Evolutionary conservation across 2,797 vertebrate genomes (phyloP), one percentile per base, ranked within the genome.

Genomic region (Helarctos malayanus): DNA sequence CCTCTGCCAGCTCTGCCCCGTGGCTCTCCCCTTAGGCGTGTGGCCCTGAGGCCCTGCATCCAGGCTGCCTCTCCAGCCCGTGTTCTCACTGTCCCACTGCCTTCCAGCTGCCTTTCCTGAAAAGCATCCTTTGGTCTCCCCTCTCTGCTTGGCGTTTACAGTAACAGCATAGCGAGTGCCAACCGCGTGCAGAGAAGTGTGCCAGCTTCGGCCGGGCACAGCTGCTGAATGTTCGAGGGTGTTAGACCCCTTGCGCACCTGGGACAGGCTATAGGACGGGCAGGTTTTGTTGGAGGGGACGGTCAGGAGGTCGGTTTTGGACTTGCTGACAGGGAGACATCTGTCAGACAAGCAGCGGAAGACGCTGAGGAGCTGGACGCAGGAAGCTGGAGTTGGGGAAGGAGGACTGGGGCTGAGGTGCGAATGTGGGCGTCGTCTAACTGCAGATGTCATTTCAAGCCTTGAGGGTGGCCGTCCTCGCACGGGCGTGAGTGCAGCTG

Each of bases 211-310:
- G 1, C 25, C 54, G 35, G 52, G 86, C 32, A 3, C 7, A 29
- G 47, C 3, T 15, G 49, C 69, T 32, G 16, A 35, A n/a, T 4
- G n/a, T 19, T 11, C 16, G 2, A 45, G 61, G 14, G 19, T 6
- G 45, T 29, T 13, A 14, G 49, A 12, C 25, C 65, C 21, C 0
- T 13, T 4, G 41, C 7, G 12, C 41, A 2, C 23, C 0, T n/a
- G 52, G 32, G 16, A 45, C 6, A 9, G 59, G 23, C 78, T 27
- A 7, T 18, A 16, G 32, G 35, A 5, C 3, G 2, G 19, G 25
- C 41, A 10, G 27, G 32, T 54, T 35, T 45, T 12, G 6, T 18
- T 4, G 13, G 14, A 14, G n/a, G 12, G 8, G 75, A 15, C 12
- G 76, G 16, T 32, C 41, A 13, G 49, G 45, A 65, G 27, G 73